These are phyloP conservation scores for Theristicus caerulescens DNA, from an alignment of 2,113 vertebrate genomes.

Conservation along the genomic window DNA sequence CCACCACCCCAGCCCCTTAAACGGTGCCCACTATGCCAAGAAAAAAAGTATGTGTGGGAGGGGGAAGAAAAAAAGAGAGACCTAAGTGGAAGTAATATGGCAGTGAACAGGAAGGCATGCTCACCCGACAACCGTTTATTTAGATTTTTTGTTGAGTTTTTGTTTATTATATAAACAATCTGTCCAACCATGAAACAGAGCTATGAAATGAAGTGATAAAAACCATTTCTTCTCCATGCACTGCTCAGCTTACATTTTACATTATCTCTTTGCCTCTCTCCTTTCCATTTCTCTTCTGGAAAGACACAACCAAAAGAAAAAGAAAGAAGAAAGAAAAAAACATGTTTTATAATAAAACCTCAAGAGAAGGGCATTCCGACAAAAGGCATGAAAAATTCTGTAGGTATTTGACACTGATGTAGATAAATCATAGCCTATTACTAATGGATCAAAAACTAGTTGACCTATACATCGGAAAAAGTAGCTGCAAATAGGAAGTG, in stretches of 20 bases:
- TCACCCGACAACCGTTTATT: not conserved
- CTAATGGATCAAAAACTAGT: not conserved
- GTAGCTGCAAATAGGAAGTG: not conserved
- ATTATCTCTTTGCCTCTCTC: not conserved
- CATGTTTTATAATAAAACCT: not conserved
- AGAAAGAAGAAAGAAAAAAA: too few relatives aligned
- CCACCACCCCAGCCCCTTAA: accelerated
- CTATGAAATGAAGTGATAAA: not conserved
- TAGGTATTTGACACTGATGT: not conserved
- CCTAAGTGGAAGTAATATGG: not conserved
- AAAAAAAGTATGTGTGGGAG: not conserved
- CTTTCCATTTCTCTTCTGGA: not conserved
- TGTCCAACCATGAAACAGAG: not conserved
- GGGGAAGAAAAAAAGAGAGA: not conserved
- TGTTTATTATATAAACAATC: not conserved
- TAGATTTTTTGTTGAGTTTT: not conserved
- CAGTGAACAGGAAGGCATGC: not conserved
- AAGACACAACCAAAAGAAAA: not conserved
- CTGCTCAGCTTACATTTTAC: not conserved
- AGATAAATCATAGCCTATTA: not conserved
- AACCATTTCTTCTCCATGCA: not conserved
- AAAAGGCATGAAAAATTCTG: not conserved
- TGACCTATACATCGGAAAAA: not conserved
- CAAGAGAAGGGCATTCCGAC: not conserved
- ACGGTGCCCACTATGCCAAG: not conserved